Percentiles rank a stretch among this genome's conserved stretches.
phyloP scores from a whole-genome alignment of 2,888 invertebrate genomes.

The Heliconius ethilla region DNA sequence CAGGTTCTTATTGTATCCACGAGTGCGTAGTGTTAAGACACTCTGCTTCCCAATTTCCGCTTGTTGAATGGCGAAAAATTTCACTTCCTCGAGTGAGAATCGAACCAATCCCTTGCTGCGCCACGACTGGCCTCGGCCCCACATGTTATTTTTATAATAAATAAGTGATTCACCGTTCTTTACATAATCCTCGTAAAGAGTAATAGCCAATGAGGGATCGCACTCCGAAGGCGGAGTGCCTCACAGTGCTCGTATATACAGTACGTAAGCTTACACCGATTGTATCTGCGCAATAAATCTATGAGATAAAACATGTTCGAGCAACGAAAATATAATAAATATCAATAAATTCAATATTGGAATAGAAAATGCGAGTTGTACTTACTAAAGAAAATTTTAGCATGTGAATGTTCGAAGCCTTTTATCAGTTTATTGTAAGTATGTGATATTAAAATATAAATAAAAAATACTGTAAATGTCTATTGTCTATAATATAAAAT shows the following conservation, averaged over 20 bases:
- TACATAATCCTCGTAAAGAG: conserved; percentile 41
- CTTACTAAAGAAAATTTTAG: conserved; percentile 40
- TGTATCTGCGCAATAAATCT: conserved; percentile 77
- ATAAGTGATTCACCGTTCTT: conserved; percentile 34
- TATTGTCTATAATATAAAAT: conserved; percentile 6
- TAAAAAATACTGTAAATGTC: conserved; percentile 30
- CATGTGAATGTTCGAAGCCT: conserved; percentile 33
- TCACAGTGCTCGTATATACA: conserved; percentile 57
- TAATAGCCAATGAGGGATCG: conserved; percentile 43
- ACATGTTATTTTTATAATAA: conserved; percentile 13
- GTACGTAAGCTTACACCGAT: conserved; percentile 69
- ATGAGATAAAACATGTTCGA: conserved; percentile 65
- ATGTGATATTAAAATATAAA: conserved; percentile 37
- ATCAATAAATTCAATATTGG: conserved; percentile 55
- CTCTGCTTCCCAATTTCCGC: too few relatives aligned
- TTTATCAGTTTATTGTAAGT: conserved; percentile 33
- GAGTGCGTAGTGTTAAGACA: too few relatives aligned
- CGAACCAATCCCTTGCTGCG: too few relatives aligned
- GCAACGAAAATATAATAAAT: conserved; percentile 59
- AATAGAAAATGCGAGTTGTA: conserved; percentile 51
- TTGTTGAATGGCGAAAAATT: too few relatives aligned
- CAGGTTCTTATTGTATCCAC: too few relatives aligned
- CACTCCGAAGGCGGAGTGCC: conserved; percentile 55
- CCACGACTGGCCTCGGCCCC: too few relatives aligned
- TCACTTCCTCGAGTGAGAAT: too few relatives aligned